Conservation (phyloP, 2,113 vertebrate genomes). For the Podiceps cristatus region DNA sequence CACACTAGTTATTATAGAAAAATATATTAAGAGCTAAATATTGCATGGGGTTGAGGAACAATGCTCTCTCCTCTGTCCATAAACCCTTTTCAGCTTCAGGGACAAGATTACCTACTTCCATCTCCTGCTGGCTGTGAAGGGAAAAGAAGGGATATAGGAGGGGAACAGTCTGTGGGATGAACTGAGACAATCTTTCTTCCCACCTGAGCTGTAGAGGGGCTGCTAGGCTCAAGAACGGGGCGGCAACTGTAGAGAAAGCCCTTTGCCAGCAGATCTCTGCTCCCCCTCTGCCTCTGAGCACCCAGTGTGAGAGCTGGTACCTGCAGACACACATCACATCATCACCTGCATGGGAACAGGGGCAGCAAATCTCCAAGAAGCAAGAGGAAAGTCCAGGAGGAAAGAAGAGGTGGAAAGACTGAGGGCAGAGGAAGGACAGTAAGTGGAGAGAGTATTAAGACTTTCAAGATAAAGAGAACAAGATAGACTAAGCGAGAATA, state of each 20-base stretch:
- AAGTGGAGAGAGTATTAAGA: fast-evolving
- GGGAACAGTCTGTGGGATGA: neutral
- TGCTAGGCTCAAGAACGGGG: neutral
- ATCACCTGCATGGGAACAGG: fast-evolving
- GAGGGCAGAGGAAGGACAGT: neutral
- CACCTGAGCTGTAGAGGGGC: neutral
- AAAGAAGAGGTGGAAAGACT: neutral
- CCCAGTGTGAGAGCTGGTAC: neutral
- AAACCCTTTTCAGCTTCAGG: neutral
- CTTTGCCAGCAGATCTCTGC: neutral
- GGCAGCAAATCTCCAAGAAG: too few species aligned
- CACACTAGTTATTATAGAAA: neutral
- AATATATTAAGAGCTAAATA: neutral
- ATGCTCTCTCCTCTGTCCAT: neutral
- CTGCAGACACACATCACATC: neutral
- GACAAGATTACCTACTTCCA: neutral
- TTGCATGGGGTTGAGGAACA: neutral
- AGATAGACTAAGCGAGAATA: neutral
- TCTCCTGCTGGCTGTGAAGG: neutral
- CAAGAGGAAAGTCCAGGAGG: neutral
- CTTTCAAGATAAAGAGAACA: neutral
- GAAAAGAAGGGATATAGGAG: neutral
- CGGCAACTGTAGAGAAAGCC: neutral
- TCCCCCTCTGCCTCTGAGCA: neutral
- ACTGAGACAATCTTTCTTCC: neutral